Conservation (phyloP, 2,888 invertebrate genomes). For the Archips xylosteana region DNA sequence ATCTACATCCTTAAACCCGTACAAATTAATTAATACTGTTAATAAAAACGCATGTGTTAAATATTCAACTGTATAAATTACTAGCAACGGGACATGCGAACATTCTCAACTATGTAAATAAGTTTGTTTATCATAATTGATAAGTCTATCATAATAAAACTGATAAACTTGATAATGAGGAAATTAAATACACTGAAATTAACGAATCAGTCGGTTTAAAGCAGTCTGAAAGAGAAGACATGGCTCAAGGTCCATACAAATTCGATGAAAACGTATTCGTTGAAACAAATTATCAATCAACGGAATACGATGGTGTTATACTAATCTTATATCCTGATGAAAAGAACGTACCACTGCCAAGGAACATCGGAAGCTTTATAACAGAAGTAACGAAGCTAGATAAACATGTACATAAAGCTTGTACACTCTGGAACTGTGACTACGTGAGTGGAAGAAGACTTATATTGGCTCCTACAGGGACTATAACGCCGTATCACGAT, state of each 20-base stretch:
- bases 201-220: constrained; percentile 20
- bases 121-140: constrained; percentile 13
- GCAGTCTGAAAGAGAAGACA: constrained; percentile 5
- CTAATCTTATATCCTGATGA: constrained; percentile 85
- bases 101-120: neutral
- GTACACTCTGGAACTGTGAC: constrained; percentile 87
- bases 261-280: constrained; percentile 77
- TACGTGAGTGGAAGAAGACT: constrained; percentile 88
- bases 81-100: neutral
- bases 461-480: constrained; percentile 91
- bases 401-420: constrained; percentile 73
- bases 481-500: constrained; percentile 87
- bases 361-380: constrained; percentile 69
- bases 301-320: constrained; percentile 87
- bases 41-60: neutral
- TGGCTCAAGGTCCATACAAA: constrained; percentile 54
- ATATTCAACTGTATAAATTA: neutral
- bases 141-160: constrained; percentile 16
- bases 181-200: constrained; percentile 12
- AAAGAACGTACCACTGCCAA: constrained; percentile 72
- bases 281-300: constrained; percentile 73
- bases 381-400: constrained; percentile 65
- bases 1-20: constrained; percentile 19
- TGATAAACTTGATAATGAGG: constrained; percentile 26
- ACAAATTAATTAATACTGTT: constrained; percentile 13